phyloP scores from a whole-genome alignment of 2,113 vertebrate species.

The Lycaon pictus region DNA sequence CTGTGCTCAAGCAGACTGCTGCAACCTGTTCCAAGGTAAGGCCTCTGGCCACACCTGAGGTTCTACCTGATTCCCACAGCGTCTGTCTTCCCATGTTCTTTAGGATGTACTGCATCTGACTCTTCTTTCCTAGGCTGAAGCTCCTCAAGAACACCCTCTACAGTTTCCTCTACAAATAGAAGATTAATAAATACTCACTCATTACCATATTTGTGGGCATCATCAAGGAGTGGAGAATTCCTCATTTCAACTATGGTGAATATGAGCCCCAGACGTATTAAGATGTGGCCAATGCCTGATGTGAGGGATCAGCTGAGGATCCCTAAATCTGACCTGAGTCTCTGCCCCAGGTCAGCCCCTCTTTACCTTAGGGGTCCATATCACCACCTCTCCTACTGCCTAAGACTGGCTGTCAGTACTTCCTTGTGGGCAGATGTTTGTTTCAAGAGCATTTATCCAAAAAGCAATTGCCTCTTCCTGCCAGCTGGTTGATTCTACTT shows the following conservation, averaged over 20 bases:
- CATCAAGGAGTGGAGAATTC: background rate
- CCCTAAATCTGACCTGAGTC: background rate
- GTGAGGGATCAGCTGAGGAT: rapidly evolving
- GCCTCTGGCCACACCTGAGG: background rate
- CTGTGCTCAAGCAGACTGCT: background rate
- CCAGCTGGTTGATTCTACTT: background rate
- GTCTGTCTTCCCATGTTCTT: background rate
- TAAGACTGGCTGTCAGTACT: background rate
- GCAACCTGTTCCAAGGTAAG: background rate
- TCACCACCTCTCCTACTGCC: background rate
- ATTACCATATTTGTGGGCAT: background rate
- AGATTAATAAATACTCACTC: background rate
- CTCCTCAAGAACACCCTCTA: background rate
- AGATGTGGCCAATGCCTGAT: background rate
- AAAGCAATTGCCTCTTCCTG: background rate
- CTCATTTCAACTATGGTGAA: background rate
- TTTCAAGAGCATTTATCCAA: no score
- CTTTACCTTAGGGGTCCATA: no score
- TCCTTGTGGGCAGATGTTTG: background rate
- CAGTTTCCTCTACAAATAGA: background rate
- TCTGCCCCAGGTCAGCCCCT: background rate
- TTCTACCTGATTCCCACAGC: background rate
- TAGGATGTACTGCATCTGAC: background rate
- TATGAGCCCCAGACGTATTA: background rate
- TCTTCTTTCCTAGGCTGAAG: background rate